Evolutionary conservation across 2,797 vertebrate genomes (phyloP).

Genomic region (Mus caroli): DNA sequence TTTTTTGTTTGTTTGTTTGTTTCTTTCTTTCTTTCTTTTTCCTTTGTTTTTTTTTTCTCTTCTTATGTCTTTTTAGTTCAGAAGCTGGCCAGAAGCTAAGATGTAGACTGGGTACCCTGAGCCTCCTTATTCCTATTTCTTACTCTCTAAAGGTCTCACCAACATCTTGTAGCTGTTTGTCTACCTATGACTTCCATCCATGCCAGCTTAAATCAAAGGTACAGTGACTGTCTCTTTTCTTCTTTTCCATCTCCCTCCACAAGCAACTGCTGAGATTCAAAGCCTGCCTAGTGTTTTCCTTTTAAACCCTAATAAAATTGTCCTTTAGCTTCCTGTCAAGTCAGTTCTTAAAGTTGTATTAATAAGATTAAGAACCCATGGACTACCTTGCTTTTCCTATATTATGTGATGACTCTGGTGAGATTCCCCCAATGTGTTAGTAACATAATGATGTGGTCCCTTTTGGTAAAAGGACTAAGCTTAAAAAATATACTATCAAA

Average conservation of each 20-base stretch:
- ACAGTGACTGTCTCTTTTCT: not conserved
- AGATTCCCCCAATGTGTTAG: not conserved
- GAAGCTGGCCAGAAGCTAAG: not conserved
- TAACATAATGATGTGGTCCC: not conserved
- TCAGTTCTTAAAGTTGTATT: too few relatives aligned
- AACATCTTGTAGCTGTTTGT: not conserved
- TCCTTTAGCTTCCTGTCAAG: too few relatives aligned
- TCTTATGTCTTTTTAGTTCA: not conserved
- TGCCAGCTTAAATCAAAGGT: not conserved
- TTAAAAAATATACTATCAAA: not conserved
- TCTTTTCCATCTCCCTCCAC: not conserved
- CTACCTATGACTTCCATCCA: not conserved
- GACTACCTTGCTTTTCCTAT: too few relatives aligned
- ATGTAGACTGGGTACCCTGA: too few relatives aligned
- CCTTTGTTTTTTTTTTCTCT: too few relatives aligned
- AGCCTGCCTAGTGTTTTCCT: not conserved
- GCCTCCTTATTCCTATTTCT: not conserved
- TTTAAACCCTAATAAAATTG: not conserved
- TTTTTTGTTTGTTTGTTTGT: too few relatives aligned
- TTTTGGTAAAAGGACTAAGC: not conserved
- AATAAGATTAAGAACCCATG: not conserved
- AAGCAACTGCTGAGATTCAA: not conserved
- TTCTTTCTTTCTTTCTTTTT: not conserved
- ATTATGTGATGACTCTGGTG: not conserved
- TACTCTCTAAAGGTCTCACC: not conserved